A percentile compares a stretch with the other conserved stretches of the same genome.
Evolutionary conservation across 2,888 invertebrate species (phyloP).

Genomic region (Ophraella communa): DNA sequence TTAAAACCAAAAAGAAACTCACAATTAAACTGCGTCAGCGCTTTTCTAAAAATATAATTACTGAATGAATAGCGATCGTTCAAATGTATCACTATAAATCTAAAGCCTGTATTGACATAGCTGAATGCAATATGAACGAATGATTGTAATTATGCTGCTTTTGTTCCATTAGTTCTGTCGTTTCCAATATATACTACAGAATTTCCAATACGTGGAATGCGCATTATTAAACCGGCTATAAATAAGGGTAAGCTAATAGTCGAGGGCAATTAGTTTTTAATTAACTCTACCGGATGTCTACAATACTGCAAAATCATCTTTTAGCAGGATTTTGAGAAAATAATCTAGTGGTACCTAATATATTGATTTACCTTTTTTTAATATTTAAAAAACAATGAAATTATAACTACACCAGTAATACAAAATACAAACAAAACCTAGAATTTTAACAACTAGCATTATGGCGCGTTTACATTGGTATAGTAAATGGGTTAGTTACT

Average conservation of each 20-base stretch:
- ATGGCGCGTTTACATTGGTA: too few species aligned
- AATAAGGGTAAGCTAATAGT: neutral
- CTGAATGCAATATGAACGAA: neutral
- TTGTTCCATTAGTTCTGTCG: neutral
- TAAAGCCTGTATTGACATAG: neutral
- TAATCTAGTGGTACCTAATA: too few species aligned
- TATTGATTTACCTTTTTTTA: too few species aligned
- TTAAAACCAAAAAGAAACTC: neutral
- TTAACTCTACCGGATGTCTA: neutral
- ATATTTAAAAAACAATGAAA: too few species aligned
- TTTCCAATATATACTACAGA: neutral
- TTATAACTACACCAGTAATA: too few species aligned
- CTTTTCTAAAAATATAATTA: neutral
- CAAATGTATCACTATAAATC: neutral
- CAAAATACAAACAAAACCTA: too few species aligned
- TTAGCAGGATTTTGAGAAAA: too few species aligned
- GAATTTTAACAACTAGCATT: too few species aligned
- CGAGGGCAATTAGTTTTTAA: neutral
- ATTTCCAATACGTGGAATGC: neutral
- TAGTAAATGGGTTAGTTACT: too few species aligned
- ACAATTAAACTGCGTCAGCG: neutral
- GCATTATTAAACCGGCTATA: neutral
- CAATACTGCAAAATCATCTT: too few species aligned
- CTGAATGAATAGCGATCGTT: neutral
- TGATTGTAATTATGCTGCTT: neutral